Evolutionary conservation across 1,140 invertebrate species (phyloP).

Genomic region (Drosophila bocki): DNA sequence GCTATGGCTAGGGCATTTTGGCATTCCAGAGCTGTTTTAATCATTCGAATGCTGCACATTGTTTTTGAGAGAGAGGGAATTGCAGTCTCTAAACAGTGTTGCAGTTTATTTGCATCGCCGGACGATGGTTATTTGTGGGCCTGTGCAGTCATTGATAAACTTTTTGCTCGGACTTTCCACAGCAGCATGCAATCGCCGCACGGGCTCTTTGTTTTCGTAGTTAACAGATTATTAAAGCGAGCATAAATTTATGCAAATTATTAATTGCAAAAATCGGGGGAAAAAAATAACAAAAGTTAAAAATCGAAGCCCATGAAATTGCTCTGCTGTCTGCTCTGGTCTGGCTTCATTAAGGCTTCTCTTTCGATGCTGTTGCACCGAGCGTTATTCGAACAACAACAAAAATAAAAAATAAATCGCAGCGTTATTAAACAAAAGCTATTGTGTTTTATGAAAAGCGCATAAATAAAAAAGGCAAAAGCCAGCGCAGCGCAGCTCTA

Average conservation of each 20-base stretch:
- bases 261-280: slow-evolving; percentile 61
- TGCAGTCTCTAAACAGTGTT: slow-evolving; percentile 67
- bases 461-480: slow-evolving; percentile 80
- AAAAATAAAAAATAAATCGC: slow-evolving; percentile 73
- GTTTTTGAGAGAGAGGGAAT: slow-evolving; percentile 51
- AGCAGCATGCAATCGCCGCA: slow-evolving; percentile 41
- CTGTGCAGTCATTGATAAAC: slow-evolving; percentile 72
- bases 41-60: slow-evolving; percentile 82
- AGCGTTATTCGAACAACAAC: slow-evolving; percentile 22
- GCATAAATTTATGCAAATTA: slow-evolving; percentile 80
- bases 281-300: slow-evolving; percentile 24
- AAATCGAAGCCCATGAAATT: slow-evolving; percentile 75
- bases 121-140: slow-evolving; percentile 52
- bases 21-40: slow-evolving; percentile 78
- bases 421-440: slow-evolving; percentile 82
- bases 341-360: slow-evolving; percentile 68
- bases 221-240: slow-evolving; percentile 80
- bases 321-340: slow-evolving; percentile 41
- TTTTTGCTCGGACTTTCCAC: slow-evolving; percentile 36
- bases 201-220: slow-evolving; percentile 50
- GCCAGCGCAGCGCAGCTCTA: slow-evolving; percentile 64
- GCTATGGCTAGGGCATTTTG: slow-evolving; percentile 71
- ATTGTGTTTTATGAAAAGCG: slow-evolving; percentile 83
- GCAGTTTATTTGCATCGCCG: slow-evolving; percentile 67
- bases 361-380: slow-evolving; percentile 53